Evolutionary conservation across 2,113 vertebrate genomes (phyloP).

Genomic region (Nibea coibor): DNA sequence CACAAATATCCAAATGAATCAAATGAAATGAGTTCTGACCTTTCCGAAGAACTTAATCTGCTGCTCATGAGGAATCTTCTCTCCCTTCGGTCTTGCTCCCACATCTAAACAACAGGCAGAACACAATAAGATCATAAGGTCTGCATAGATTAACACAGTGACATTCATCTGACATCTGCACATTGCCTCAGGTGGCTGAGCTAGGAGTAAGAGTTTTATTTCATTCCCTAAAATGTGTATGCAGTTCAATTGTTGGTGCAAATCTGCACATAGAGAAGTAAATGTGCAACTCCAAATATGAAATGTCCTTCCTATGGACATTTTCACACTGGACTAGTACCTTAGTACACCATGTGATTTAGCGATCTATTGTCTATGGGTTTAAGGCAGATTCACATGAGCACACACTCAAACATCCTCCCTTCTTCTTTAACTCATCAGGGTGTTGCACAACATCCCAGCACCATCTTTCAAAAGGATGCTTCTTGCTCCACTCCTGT

Average conservation of each 20-base stretch:
- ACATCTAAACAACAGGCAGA: constrained; percentile 82
- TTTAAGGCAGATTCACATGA: not conserved
- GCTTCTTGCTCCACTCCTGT: not conserved
- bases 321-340: not conserved
- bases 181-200: not conserved
- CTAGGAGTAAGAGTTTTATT: not conserved
- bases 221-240: not conserved
- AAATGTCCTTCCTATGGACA: too few relatives aligned
- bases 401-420: not conserved
- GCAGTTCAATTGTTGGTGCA: not conserved
- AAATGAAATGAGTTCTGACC: constrained; percentile 35
- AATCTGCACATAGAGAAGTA: not conserved
- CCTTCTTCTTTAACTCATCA: not conserved
- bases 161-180: not conserved
- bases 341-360: not conserved
- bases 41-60: constrained; percentile 97
- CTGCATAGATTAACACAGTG: not conserved
- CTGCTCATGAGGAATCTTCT: constrained; percentile 92
- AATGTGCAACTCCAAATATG: too few relatives aligned
- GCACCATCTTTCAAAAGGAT: not conserved
- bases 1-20: not conserved
- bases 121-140: not conserved
- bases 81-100: constrained; percentile 87
- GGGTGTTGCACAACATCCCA: not conserved
- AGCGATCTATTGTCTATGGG: not conserved